These are phyloP conservation scores for Tyto alba DNA, from an alignment of 2,113 vertebrate species.

Conservation along the genomic window DNA sequence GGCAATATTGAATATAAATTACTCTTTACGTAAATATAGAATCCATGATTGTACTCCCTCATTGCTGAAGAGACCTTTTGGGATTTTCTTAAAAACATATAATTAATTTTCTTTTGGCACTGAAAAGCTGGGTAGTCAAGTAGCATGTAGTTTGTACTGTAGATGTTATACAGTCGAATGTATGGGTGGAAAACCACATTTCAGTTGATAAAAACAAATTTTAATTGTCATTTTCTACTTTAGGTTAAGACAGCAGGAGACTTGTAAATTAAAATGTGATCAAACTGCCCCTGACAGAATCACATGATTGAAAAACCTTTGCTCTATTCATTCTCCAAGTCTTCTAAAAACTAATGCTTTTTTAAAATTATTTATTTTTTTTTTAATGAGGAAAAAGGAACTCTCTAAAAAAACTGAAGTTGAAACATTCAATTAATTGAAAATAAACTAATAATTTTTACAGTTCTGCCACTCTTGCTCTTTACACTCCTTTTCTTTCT, in stretches of 20 bases:
- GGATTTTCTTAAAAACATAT: not conserved
- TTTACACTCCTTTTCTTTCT: not conserved
- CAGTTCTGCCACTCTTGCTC: not conserved
- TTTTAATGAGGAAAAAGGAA: not conserved
- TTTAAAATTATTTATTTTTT: no score
- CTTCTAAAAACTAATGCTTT: not conserved
- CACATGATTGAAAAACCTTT: not conserved
- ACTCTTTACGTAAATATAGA: not conserved
- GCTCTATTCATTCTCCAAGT: not conserved
- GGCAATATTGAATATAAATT: not conserved
- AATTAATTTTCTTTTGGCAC: not conserved
- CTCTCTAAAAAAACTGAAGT: not conserved
- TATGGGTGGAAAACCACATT: not conserved
- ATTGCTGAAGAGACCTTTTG: not conserved
- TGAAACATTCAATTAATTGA: not conserved
- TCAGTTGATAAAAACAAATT: not conserved
- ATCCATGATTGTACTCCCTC: not conserved
- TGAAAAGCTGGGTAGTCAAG: not conserved
- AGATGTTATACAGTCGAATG: not conserved
- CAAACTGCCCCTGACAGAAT: not conserved
- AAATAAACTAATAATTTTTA: not conserved
- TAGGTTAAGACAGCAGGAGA: not conserved
- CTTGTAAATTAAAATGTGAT: not conserved
- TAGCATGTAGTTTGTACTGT: not conserved
- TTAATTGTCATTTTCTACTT: not conserved